phyloP scores from a whole-genome alignment of 2,888 invertebrate genomes.

The Andricus quercusramuli region DNA sequence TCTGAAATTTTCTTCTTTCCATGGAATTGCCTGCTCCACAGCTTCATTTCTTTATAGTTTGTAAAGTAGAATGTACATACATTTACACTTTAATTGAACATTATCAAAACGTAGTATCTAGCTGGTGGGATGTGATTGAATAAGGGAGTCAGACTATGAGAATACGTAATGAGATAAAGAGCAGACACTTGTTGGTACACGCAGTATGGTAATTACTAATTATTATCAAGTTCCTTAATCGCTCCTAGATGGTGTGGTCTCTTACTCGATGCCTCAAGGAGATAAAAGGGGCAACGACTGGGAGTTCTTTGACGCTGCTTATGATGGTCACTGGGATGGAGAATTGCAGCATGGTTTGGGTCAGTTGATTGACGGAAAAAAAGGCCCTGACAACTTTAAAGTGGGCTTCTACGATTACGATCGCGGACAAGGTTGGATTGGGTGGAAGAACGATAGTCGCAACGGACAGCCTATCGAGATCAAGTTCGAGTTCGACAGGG shows the following conservation, averaged over 20 bases:
- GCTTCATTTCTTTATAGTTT: too few species aligned
- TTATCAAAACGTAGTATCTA: background rate
- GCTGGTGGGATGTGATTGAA: background rate
- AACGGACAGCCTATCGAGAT: constrained; percentile 83
- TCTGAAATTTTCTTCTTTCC: too few species aligned
- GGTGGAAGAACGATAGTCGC: constrained; percentile 90
- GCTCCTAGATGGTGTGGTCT: constrained; percentile 85
- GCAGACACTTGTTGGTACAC: constrained; percentile 41
- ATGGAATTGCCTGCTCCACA: too few species aligned
- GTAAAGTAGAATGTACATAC: background rate
- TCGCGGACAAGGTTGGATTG: constrained; percentile 89
- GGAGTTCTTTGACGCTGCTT: constrained; percentile 90
- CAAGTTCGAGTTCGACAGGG: constrained; percentile 90
- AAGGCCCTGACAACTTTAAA: constrained; percentile 88
- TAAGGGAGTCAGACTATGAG: background rate
- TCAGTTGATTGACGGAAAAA: constrained; percentile 89
- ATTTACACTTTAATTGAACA: constrained; percentile 10
- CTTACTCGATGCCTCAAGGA: constrained; percentile 94
- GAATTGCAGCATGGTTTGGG: constrained; percentile 89
- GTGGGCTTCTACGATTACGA: constrained; percentile 81
- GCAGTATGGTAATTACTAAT: constrained; percentile 42
- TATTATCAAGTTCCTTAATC: constrained; percentile 46
- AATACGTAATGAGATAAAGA: constrained; percentile 10
- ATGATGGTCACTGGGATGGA: constrained; percentile 91
- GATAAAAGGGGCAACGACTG: constrained; percentile 87